A percentile compares a stretch with the other conserved stretches of the same genome.
These are phyloP conservation scores for Lerista edwardsae DNA, from an alignment of 2,797 vertebrate genomes.

Conservation along the genomic window DNA sequence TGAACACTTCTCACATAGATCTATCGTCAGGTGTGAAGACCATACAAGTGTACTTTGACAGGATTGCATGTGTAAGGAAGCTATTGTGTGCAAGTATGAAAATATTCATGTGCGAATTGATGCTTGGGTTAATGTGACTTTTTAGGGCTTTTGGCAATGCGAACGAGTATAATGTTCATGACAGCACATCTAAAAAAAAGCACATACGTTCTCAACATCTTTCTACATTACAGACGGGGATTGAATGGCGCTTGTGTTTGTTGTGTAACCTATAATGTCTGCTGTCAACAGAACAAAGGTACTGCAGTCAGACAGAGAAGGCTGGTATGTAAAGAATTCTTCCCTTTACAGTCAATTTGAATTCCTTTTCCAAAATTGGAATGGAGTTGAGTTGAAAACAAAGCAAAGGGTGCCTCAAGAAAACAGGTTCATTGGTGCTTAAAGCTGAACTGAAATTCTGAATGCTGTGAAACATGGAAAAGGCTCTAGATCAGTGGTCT, in stretches of 20 bases:
- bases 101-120: background rate
- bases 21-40: background rate
- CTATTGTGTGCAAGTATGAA: background rate
- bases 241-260: conserved; percentile 50
- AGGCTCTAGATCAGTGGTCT: background rate
- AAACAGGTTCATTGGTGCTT: background rate
- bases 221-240: conserved; percentile 30
- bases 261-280: conserved; percentile 53
- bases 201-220: conserved; percentile 3
- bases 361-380: background rate
- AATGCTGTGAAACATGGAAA: background rate
- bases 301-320: conserved; percentile 61
- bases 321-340: conserved; percentile 59
- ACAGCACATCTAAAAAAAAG: conserved; percentile 22
- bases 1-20: background rate
- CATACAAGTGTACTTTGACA: background rate
- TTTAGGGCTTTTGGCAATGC: background rate
- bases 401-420: background rate
- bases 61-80: background rate
- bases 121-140: conserved; percentile 10
- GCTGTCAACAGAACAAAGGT: conserved; percentile 51
- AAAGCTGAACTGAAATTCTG: background rate
- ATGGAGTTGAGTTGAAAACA: conserved; percentile 25
- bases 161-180: background rate
- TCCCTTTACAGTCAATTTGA: conserved; percentile 49